phyloP scores from a whole-genome alignment of 2,888 invertebrate genomes.

The Trichogramma dendrolimi region DNA sequence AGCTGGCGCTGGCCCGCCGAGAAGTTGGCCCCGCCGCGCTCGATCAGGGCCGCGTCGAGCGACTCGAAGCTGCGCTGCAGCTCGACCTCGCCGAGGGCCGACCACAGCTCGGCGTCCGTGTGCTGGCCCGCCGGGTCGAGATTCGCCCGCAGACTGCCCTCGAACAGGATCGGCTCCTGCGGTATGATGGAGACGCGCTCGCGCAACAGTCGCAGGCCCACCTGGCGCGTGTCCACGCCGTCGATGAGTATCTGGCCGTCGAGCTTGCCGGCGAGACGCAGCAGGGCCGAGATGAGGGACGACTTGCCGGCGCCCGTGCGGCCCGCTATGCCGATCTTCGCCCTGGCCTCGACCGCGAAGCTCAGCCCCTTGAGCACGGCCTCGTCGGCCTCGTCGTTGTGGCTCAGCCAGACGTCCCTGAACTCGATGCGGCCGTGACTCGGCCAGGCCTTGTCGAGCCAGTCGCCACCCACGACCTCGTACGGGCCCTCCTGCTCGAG shows the following conservation, averaged over 20 bases:
- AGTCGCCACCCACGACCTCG: conserved; percentile 57
- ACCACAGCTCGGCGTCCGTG: conserved; percentile 79
- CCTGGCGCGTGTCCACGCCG: conserved; percentile 62
- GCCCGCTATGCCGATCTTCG: conserved; percentile 79
- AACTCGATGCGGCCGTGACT: conserved; percentile 62
- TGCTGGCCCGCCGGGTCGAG: conserved; percentile 77
- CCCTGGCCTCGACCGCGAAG: conserved; percentile 63
- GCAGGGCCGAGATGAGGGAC: conserved; percentile 75
- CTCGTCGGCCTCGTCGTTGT: conserved; percentile 61
- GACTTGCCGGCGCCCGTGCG: conserved; percentile 85
- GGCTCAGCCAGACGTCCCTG: conserved; percentile 61
- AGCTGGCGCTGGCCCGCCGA: conserved; percentile 87
- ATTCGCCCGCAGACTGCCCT: conserved; percentile 76
- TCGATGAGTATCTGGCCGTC: conserved; percentile 76
- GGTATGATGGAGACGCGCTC: conserved; percentile 85
- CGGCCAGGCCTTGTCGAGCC: conserved; percentile 66
- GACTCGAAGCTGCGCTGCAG: conserved; percentile 66
- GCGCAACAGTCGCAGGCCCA: conserved; percentile 73
- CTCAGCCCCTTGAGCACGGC: conserved; percentile 73
- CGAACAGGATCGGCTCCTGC: conserved; percentile 86
- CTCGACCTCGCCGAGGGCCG: conserved; percentile 71
- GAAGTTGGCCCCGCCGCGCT: conserved; percentile 75
- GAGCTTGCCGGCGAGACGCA: conserved; percentile 67
- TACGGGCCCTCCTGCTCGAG: conserved; percentile 62
- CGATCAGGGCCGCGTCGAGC: conserved; percentile 60